phyloP scores from a whole-genome alignment of 2,113 vertebrate species.

The Oncorhynchus keta region DNA sequence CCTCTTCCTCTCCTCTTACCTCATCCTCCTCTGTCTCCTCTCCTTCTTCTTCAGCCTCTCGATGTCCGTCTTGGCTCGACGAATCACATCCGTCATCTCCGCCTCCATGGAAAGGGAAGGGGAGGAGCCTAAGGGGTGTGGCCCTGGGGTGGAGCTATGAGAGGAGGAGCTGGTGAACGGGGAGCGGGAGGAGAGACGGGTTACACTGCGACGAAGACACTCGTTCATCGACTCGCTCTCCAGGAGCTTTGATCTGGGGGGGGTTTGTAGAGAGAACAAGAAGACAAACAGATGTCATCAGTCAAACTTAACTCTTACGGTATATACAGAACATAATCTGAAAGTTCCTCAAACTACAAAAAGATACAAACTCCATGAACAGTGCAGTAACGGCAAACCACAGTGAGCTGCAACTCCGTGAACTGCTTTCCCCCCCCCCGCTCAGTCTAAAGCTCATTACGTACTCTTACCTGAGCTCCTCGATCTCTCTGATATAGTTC shows the following conservation, averaged over 20 bases:
- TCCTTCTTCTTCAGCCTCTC: slow-evolving; percentile 93
- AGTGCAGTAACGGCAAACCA: too few species aligned
- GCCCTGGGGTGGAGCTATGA: slow-evolving; percentile 51
- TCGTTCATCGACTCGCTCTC: slow-evolving; percentile 98
- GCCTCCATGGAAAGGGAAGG: slow-evolving; percentile 78
- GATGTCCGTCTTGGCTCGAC: slow-evolving; percentile 88
- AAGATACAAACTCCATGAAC: not conserved
- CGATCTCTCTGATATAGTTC: slow-evolving; percentile 95
- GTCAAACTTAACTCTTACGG: too few species aligned
- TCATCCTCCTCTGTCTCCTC: slow-evolving; percentile 84
- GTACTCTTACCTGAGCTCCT: slow-evolving; percentile 84
- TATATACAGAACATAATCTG: too few species aligned
- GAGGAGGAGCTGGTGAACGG: slow-evolving; percentile 61
- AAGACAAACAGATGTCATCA: not conserved
- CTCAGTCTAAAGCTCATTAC: too few species aligned
- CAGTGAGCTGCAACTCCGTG: not conserved
- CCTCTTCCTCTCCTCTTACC: slow-evolving; percentile 59
- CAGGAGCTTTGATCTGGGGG: slow-evolving; percentile 85
- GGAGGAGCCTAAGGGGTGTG: slow-evolving; percentile 69
- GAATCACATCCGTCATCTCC: slow-evolving; percentile 86
- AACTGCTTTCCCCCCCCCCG: not conserved
- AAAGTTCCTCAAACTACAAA: not conserved
- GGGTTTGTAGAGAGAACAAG: not conserved
- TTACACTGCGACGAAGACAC: slow-evolving; percentile 83
- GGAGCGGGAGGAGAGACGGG: slow-evolving; percentile 76